A percentile compares a stretch with the other conserved stretches of the same genome.
Conservation (phyloP, 2,888 invertebrate genomes). For the Tetropium fuscum region DNA sequence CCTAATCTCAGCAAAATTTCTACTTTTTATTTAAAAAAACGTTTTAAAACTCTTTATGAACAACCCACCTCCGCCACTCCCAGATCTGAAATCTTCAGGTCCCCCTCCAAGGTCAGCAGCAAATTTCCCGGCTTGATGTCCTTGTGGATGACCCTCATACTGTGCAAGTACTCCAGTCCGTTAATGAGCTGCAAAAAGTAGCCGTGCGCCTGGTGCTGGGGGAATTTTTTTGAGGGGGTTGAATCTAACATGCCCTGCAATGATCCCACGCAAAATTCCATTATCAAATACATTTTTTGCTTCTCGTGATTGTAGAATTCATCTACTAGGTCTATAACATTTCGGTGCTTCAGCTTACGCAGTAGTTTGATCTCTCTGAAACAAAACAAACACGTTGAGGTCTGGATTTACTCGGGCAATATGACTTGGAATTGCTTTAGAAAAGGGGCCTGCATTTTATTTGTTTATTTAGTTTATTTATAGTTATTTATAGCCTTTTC, state of each 20-base stretch:
- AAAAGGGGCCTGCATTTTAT: too few relatives aligned
- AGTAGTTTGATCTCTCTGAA: slow-evolving; percentile 88
- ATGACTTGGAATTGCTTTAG: too few relatives aligned
- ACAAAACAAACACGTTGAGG: slow-evolving; percentile 13
- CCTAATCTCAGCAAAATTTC: too few relatives aligned
- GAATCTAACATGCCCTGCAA: slow-evolving; percentile 93
- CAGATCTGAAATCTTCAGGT: slow-evolving; percentile 97
- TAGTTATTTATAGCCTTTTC: too few relatives aligned
- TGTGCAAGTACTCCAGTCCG: slow-evolving; percentile 95
- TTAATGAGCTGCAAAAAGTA: slow-evolving; percentile 94
- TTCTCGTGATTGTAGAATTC: slow-evolving; percentile 96
- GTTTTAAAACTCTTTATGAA: slow-evolving; percentile 13
- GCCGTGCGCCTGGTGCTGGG: slow-evolving; percentile 92
- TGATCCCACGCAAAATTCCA: slow-evolving; percentile 98
- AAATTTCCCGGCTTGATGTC: slow-evolving; percentile 99
- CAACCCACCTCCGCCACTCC: slow-evolving; percentile 94
- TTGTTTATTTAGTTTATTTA: too few relatives aligned
- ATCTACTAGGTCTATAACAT: slow-evolving; percentile 95
- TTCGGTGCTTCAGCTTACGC: slow-evolving; percentile 88
- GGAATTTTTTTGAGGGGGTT: slow-evolving; percentile 91
- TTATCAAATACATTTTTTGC: slow-evolving; percentile 97
- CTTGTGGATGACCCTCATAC: slow-evolving; percentile 96
- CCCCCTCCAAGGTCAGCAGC: slow-evolving; percentile 80
- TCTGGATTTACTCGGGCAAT: background rate
- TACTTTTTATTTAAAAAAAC: background rate